phyloP scores from a whole-genome alignment of 2,113 vertebrate species.

The Alces alces region DNA sequence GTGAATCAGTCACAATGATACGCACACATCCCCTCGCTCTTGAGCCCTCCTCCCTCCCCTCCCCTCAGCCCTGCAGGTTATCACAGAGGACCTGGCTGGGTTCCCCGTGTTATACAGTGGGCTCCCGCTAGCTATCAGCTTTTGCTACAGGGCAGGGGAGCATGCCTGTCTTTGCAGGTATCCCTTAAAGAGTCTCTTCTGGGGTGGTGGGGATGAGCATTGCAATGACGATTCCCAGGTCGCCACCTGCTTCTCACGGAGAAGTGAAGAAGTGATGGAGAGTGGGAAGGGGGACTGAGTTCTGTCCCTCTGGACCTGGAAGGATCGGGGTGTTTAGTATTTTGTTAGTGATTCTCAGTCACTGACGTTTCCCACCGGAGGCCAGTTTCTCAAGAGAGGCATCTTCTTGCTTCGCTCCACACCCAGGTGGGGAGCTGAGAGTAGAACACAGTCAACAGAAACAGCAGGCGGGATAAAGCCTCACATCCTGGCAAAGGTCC shows the following conservation, averaged over 20 bases:
- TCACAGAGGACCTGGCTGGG: not conserved
- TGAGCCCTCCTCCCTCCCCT: not conserved
- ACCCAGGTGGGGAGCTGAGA: fast-evolving
- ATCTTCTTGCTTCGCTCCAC: not conserved
- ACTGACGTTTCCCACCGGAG: not conserved
- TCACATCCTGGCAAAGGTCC: not conserved
- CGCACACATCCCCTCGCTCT: not conserved
- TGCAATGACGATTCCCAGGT: fast-evolving
- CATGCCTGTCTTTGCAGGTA: not conserved
- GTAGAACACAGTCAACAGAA: fast-evolving
- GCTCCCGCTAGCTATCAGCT: not conserved
- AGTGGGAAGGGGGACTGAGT: not conserved
- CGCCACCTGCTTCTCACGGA: not conserved
- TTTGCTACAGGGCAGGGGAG: not conserved
- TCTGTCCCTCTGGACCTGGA: not conserved
- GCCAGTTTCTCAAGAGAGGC: not conserved
- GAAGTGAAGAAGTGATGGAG: not conserved
- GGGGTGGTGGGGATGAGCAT: fast-evolving
- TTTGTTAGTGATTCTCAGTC: not conserved
- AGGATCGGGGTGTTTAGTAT: not conserved
- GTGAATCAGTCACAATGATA: not conserved
- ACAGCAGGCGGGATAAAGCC: fast-evolving
- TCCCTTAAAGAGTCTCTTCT: not conserved
- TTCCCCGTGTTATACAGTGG: not conserved
- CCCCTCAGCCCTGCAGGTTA: not conserved